Evolutionary conservation across 2,797 vertebrate species (phyloP).

Genomic region (Mormyrops boulengeri): DNA sequence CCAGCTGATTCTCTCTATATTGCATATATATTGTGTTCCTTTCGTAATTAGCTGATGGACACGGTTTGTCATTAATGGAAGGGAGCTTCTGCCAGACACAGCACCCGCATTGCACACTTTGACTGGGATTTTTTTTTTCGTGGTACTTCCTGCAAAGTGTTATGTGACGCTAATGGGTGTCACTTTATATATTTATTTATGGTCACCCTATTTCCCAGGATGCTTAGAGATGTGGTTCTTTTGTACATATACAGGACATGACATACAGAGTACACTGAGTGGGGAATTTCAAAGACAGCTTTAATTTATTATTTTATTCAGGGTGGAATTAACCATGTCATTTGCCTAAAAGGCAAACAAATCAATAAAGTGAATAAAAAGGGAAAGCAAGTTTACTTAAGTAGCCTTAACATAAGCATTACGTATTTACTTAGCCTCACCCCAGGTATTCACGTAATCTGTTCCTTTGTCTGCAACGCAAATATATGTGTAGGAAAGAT

Average conservation of each 20-base stretch:
- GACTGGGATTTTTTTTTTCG: not conserved
- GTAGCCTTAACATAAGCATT: not conserved
- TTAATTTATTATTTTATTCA: not conserved
- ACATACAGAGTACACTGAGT: not conserved
- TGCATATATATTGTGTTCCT: not conserved
- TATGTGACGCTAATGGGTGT: not conserved
- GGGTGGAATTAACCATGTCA: not conserved
- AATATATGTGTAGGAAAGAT: not conserved
- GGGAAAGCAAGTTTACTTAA: not conserved
- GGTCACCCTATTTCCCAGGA: not conserved
- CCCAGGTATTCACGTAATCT: not conserved
- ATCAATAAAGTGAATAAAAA: not conserved
- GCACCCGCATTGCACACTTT: not conserved
- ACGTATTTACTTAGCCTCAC: not conserved
- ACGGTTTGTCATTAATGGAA: not conserved
- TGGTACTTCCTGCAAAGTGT: conserved; percentile 1
- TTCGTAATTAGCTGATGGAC: not conserved
- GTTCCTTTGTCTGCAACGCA: not conserved
- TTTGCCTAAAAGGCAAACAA: not conserved
- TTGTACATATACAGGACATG: conserved; percentile 3
- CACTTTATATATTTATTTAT: not conserved
- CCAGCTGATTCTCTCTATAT: not conserved
- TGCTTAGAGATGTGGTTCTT: not conserved
- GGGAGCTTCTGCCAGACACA: not conserved
- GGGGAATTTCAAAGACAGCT: not conserved